phyloP scores from a whole-genome alignment of 2,797 vertebrate species.

The Gymnothorax reevesii region DNA sequence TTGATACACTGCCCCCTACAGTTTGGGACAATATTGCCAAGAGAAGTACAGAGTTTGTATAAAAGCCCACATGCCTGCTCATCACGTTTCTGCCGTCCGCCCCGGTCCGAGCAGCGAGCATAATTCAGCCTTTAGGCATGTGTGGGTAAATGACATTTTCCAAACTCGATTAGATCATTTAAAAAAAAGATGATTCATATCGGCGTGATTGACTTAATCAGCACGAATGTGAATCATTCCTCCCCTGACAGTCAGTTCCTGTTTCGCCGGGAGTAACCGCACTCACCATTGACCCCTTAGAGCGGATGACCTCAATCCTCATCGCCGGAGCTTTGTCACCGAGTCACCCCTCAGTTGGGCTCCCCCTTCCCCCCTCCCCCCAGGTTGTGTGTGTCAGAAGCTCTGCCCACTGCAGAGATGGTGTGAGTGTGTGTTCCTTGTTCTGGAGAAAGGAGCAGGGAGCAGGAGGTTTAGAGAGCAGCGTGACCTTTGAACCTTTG shows the following conservation, averaged over 20 bases:
- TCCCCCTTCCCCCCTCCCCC: too few relatives aligned
- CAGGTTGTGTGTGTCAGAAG: neutral
- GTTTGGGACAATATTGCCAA: too few relatives aligned
- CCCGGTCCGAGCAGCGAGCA: too few relatives aligned
- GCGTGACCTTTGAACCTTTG: too few relatives aligned
- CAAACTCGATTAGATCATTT: neutral
- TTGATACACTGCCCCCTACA: too few relatives aligned
- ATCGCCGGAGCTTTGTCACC: conserved; percentile 19
- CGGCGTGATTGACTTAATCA: neutral
- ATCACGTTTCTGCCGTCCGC: too few relatives aligned
- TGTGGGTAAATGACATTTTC: neutral
- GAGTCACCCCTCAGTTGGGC: conserved; percentile 4
- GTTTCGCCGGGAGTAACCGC: neutral
- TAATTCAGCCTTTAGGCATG: neutral
- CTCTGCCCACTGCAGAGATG: too few relatives aligned
- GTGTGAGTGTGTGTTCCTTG: neutral
- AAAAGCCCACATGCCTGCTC: too few relatives aligned
- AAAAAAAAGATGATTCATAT: neutral
- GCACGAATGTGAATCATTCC: neutral
- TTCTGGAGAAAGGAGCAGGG: neutral
- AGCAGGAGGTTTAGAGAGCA: neutral
- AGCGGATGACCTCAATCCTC: too few relatives aligned
- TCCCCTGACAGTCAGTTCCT: neutral
- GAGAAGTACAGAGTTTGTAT: too few relatives aligned
- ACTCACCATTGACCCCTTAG: neutral